Evolutionary conservation across 2,888 invertebrate genomes (phyloP).

Genomic region (Synergus umbraculus): DNA sequence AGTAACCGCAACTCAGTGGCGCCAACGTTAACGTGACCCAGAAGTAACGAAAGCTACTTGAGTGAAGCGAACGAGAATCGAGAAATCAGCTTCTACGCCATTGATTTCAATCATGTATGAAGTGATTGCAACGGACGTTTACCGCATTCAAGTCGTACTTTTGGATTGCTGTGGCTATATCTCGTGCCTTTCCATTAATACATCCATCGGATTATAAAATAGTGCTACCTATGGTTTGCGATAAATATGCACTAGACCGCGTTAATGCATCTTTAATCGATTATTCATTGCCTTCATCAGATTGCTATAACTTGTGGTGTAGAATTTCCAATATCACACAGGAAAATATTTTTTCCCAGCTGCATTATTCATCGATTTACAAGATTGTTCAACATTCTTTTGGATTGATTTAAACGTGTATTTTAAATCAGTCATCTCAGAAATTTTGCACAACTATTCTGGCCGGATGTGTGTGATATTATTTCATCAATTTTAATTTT

Average conservation of each 20-base stretch:
- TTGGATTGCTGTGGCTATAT: slow-evolving; percentile 45
- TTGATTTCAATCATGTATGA: slow-evolving; percentile 56
- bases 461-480: background rate
- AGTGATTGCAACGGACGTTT: slow-evolving; percentile 56
- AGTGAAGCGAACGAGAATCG: slow-evolving; percentile 10
- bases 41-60: background rate
- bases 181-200: slow-evolving; percentile 54
- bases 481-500: background rate
- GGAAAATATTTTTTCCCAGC: too few species aligned
- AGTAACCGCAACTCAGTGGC: slow-evolving; percentile 52
- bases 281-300: background rate
- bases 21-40: slow-evolving; percentile 26
- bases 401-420: too few species aligned
- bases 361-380: too few species aligned
- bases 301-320: background rate
- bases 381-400: too few species aligned
- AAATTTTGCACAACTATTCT: background rate
- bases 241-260: slow-evolving; percentile 20
- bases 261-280: background rate
- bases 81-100: slow-evolving; percentile 46
- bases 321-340: background rate
- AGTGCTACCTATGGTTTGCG: slow-evolving; percentile 31
- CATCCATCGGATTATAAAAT: slow-evolving; percentile 41
- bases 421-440: background rate
- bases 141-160: slow-evolving; percentile 51